Percentiles rank a stretch among this genome's conserved stretches.
Conservation (phyloP, 2,113 vertebrate species). For the Archocentrus centrarchus region DNA sequence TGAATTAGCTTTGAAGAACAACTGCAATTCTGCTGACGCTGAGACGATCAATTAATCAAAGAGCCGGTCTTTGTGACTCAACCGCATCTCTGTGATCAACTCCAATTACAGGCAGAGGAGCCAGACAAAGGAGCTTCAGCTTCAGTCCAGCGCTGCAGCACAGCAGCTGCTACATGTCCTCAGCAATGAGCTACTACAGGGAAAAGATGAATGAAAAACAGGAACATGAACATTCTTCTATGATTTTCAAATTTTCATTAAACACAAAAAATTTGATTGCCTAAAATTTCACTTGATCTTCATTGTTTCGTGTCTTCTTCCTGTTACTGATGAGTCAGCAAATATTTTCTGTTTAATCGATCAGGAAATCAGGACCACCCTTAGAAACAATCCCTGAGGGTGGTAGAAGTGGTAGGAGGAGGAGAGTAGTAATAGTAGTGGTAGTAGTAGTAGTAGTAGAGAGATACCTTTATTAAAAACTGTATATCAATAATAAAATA, state of each 20-base stretch:
- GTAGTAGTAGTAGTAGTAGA: no score
- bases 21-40: neutral
- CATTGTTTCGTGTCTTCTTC: neutral
- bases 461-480: no score
- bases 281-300: neutral
- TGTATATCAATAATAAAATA: no score
- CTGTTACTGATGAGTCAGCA: neutral
- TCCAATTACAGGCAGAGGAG: neutral
- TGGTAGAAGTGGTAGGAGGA: no score
- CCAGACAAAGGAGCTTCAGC: neutral
- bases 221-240: neutral
- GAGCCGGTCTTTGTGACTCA: neutral
- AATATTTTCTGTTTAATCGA: neutral
- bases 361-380: no score
- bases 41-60: neutral
- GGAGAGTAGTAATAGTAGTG: no score
- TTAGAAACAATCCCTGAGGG: no score
- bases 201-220: neutral
- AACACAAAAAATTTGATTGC: neutral
- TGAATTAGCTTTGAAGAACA: neutral
- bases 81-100: neutral
- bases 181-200: no score
- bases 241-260: neutral
- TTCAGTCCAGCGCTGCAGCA: no score
- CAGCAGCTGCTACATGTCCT: no score